A percentile compares a stretch with the other conserved stretches of the same genome.
Conservation (phyloP, 2,797 vertebrate species). For the Pangasius djambal region DNA sequence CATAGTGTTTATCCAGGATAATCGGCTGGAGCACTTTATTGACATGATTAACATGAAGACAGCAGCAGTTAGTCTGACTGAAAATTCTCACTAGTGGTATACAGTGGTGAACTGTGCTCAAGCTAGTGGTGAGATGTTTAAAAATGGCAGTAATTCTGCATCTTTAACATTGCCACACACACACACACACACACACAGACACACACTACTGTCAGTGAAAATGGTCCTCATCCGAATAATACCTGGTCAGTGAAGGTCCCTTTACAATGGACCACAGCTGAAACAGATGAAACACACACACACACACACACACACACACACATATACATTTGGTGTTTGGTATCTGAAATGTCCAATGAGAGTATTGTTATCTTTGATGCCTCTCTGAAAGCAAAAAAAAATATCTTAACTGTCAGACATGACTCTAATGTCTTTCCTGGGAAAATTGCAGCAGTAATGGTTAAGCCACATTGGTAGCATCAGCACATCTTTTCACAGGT, state of each 20-base stretch:
- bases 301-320: too few relatives aligned
- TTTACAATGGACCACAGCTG: too few relatives aligned
- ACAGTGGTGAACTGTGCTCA: not conserved
- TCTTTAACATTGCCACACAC: not conserved
- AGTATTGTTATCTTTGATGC: not conserved
- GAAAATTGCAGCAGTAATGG: not conserved
- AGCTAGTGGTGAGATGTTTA: not conserved
- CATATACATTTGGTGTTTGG: too few relatives aligned
- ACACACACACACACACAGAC: not conserved
- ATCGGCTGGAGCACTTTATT: not conserved
- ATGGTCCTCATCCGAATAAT: too few relatives aligned
- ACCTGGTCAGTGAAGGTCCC: too few relatives aligned
- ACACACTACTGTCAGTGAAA: not conserved
- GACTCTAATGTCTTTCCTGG: not conserved
- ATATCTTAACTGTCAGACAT: not conserved
- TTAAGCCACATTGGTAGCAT: not conserved
- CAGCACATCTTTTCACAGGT: not conserved
- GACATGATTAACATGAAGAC: not conserved
- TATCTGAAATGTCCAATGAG: not conserved
- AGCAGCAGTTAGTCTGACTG: not conserved
- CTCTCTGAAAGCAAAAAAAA: not conserved
- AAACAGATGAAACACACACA: too few relatives aligned
- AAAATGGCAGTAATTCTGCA: not conserved
- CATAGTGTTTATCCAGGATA: constrained; percentile 4
- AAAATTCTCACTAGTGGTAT: not conserved